Percentiles rank a stretch among this genome's conserved stretches.
phyloP scores from a whole-genome alignment of 2,113 vertebrate genomes.

The Scatophagus argus region DNA sequence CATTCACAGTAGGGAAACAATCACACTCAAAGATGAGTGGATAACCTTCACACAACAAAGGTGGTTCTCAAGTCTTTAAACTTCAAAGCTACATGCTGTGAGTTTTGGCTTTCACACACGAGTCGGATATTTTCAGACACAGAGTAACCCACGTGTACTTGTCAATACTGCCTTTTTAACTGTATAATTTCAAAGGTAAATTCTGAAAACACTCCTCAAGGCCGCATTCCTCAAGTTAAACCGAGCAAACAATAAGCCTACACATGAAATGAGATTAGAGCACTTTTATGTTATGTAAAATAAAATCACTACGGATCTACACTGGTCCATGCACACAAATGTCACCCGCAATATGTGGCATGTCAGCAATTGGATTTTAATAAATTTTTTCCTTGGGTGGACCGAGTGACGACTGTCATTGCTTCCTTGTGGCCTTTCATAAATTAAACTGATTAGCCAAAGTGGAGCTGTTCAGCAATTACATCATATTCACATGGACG shows the following conservation, averaged over 20 bases:
- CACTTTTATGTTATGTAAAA: conserved; percentile 29
- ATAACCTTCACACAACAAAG: conserved; percentile 60
- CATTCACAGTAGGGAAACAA: background rate
- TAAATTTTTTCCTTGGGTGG: conserved; percentile 25
- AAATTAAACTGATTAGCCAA: conserved; percentile 25
- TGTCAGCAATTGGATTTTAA: conserved; percentile 57
- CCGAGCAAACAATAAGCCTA: conserved; percentile 6
- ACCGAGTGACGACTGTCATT: conserved; percentile 8
- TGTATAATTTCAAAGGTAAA: conserved; percentile 5
- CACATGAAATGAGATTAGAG: conserved; percentile 44
- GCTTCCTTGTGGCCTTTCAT: conserved; percentile 40
- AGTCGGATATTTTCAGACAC: background rate
- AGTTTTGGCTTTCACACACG: conserved; percentile 23
- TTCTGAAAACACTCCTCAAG: conserved; percentile 23
- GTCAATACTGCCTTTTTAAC: conserved; percentile 5
- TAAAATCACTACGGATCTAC: conserved; percentile 36
- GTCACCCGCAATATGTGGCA: conserved; percentile 31
- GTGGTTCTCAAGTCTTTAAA: conserved; percentile 31
- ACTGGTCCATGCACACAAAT: conserved; percentile 36
- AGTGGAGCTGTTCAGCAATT: conserved; percentile 5
- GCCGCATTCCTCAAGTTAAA: conserved; percentile 22
- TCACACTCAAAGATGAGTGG: conserved; percentile 6
- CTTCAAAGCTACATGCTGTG: conserved; percentile 31
- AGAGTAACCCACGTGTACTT: background rate
- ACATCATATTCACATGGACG: background rate